Conservation (phyloP, 2,113 vertebrate genomes). For the Myotis brandtii region DNA sequence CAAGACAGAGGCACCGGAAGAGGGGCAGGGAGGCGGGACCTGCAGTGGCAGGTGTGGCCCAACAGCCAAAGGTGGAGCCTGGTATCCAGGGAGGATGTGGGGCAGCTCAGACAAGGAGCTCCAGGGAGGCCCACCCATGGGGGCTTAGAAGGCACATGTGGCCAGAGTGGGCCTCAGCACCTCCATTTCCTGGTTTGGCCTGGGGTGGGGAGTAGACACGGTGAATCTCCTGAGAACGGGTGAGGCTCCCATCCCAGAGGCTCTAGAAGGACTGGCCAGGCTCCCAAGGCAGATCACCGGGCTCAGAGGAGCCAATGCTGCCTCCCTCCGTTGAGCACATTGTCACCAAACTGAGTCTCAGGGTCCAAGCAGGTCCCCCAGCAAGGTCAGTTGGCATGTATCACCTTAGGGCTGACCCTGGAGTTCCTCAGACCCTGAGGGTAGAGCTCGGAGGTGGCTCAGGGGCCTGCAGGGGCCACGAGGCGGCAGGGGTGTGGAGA, state of each 20-base stretch:
- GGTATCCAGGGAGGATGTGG: too few relatives aligned
- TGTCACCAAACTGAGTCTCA: neutral
- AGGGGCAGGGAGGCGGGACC: neutral
- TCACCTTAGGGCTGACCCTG: neutral
- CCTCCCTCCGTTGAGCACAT: too few relatives aligned
- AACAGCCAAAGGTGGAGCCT: too few relatives aligned
- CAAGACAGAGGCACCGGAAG: neutral
- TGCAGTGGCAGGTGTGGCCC: too few relatives aligned
- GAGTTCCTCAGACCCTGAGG: neutral
- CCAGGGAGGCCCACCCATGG: neutral
- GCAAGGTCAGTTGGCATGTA: neutral
- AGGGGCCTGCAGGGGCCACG: neutral
- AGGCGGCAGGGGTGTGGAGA: too few relatives aligned
- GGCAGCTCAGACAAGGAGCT: neutral
- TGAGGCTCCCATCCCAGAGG: neutral
- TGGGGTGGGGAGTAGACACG: neutral
- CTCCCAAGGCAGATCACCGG: neutral
- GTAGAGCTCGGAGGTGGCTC: neutral
- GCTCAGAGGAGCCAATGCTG: neutral
- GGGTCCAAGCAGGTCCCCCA: neutral
- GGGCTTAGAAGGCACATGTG: neutral
- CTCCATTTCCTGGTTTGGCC: neutral
- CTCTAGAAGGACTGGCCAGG: neutral
- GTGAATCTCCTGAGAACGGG: neutral
- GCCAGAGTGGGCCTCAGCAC: neutral